Percentiles rank a stretch among this genome's conserved stretches.
phyloP scores from a whole-genome alignment of 2,113 vertebrate genomes.

The Elgaria multicarinata region DNA sequence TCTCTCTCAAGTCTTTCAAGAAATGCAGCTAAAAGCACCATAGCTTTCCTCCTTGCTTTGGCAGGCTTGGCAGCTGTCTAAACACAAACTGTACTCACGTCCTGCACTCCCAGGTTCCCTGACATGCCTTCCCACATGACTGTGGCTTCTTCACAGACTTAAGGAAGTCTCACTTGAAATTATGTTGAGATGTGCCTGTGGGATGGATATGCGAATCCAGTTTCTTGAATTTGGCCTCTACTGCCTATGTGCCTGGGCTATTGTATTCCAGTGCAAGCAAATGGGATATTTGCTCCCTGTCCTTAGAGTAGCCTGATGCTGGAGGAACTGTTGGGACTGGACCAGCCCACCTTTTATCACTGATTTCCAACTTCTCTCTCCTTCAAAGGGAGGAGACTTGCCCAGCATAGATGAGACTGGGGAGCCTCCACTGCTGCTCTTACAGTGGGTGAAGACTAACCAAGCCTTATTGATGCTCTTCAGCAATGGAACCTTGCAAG shows the following conservation, averaged over 20 bases:
- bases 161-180: neutral
- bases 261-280: neutral
- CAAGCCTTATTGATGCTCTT: slow-evolving; percentile 97
- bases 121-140: neutral
- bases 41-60: neutral
- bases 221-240: neutral
- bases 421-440: slow-evolving; percentile 81
- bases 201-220: neutral
- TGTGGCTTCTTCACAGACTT: neutral
- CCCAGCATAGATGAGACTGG: slow-evolving; percentile 81
- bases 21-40: neutral
- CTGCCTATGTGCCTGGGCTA: neutral
- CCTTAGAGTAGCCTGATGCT: neutral
- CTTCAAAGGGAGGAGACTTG: slow-evolving; percentile 90
- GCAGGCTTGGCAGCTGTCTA: neutral
- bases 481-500: slow-evolving; percentile 94
- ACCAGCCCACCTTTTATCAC: neutral
- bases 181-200: neutral
- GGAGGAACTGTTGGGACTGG: neutral
- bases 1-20: neutral
- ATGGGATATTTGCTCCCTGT: neutral
- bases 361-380: slow-evolving; percentile 15
- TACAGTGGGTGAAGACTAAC: slow-evolving; percentile 98
- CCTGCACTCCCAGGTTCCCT: neutral
- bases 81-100: neutral